Percentiles rank a stretch among this genome's conserved stretches.
Conservation (phyloP, 2,888 invertebrate genomes). For the Bugula neritina region DNA sequence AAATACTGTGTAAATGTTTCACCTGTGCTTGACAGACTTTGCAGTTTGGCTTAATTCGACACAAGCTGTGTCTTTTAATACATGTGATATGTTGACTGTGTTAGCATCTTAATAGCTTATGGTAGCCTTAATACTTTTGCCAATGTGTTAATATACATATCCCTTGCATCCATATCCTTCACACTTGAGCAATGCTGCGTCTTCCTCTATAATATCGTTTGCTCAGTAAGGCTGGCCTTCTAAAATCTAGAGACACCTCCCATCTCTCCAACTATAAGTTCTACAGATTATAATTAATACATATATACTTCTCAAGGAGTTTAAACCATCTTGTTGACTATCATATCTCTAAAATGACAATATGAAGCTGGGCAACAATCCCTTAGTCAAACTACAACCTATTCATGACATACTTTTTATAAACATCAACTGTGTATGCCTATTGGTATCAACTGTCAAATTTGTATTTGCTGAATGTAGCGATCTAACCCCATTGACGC, state of each 20-base stretch:
- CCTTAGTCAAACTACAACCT: conserved; percentile 2
- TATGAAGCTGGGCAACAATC: not conserved
- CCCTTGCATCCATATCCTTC: not conserved
- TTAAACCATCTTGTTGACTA: not conserved
- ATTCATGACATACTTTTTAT: conserved; percentile 17
- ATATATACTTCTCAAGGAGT: not conserved
- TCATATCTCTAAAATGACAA: conserved; percentile 20
- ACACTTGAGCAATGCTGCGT: not conserved
- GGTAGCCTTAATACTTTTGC: not conserved
- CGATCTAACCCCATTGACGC: conserved; percentile 23
- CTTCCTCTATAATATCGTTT: not conserved
- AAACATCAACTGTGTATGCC: not conserved
- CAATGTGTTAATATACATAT: conserved; percentile 25
- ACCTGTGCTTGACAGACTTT: conserved; percentile 9
- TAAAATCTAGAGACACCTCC: too few species aligned
- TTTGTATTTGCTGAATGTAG: conserved; percentile 21
- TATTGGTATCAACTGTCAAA: conserved; percentile 20
- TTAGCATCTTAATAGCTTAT: conserved; percentile 17
- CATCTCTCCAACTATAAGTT: too few species aligned
- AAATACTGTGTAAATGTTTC: conserved; percentile 25
- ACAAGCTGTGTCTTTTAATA: conserved; percentile 24
- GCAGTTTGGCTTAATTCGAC: conserved; percentile 23
- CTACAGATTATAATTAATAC: not conserved
- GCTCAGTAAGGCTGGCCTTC: not conserved
- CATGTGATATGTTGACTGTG: conserved; percentile 21